A percentile compares a stretch with the other conserved stretches of the same genome.
Conservation (phyloP, 2,797 vertebrate species). For the Eulemur rubriventer region DNA sequence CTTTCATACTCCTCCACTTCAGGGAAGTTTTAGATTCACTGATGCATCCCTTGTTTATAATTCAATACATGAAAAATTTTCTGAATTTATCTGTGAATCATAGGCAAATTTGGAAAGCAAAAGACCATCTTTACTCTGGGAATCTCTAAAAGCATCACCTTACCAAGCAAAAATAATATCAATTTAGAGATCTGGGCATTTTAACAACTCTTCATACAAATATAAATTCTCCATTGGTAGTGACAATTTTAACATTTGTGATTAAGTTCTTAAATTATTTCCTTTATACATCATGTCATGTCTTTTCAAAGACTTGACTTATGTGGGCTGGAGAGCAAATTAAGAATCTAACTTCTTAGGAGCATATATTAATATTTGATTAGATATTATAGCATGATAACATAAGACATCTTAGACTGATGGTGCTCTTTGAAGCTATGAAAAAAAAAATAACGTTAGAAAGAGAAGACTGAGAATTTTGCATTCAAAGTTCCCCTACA, state of each 20-base stretch:
- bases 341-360: neutral
- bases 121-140: neutral
- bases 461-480: neutral
- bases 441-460: neutral
- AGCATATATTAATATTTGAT: neutral
- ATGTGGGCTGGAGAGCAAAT: neutral
- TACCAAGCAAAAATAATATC: constrained; percentile 5
- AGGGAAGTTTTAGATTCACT: neutral
- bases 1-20: neutral
- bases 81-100: constrained; percentile 18
- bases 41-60: neutral
- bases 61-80: neutral
- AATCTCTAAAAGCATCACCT: neutral
- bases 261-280: neutral
- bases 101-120: constrained; percentile 18
- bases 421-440: neutral
- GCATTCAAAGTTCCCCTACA: neutral
- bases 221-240: neutral
- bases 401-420: neutral
- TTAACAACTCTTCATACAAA: neutral
- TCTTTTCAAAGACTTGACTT: neutral
- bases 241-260: neutral
- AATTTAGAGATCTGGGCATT: neutral
- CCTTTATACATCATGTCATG: neutral
- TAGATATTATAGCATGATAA: neutral